These are phyloP conservation scores for Temnothorax nylanderi DNA, from an alignment of 1,140 invertebrate genomes.

Conservation along the genomic window DNA sequence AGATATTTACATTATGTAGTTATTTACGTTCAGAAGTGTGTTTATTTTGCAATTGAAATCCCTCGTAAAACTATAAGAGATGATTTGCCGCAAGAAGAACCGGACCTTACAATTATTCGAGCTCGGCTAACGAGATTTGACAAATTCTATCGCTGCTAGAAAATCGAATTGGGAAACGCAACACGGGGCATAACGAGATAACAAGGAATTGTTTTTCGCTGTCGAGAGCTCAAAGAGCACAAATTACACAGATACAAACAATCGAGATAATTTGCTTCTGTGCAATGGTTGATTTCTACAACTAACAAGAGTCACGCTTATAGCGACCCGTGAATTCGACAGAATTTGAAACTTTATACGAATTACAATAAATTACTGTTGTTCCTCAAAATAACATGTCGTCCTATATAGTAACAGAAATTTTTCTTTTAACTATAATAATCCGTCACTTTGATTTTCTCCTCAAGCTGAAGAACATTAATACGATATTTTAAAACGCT, in stretches of 20 bases:
- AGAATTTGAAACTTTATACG: slow-evolving; percentile 16
- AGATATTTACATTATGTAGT: not conserved
- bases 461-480: no score
- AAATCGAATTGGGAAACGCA: slow-evolving; percentile 51
- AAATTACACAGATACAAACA: slow-evolving; percentile 57
- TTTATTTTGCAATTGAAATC: not conserved
- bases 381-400: no score
- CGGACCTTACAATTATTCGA: slow-evolving; percentile 23
- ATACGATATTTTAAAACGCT: no score
- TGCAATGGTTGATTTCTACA: slow-evolving; percentile 31
- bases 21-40: not conserved
- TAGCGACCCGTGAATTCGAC: slow-evolving; percentile 36
- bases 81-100: not conserved
- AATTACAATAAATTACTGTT: not conserved
- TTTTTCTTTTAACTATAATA: no score
- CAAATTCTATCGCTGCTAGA: slow-evolving; percentile 52
- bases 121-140: slow-evolving; percentile 49
- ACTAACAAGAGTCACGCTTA: slow-evolving; percentile 36
- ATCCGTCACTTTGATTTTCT: no score
- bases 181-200: slow-evolving; percentile 46
- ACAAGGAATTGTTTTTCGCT: slow-evolving; percentile 58
- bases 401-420: no score
- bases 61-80: not conserved
- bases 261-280: slow-evolving; percentile 53
- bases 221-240: slow-evolving; percentile 52